phyloP scores from a whole-genome alignment of 2,888 invertebrate genomes.

The Noctua fimbriata region DNA sequence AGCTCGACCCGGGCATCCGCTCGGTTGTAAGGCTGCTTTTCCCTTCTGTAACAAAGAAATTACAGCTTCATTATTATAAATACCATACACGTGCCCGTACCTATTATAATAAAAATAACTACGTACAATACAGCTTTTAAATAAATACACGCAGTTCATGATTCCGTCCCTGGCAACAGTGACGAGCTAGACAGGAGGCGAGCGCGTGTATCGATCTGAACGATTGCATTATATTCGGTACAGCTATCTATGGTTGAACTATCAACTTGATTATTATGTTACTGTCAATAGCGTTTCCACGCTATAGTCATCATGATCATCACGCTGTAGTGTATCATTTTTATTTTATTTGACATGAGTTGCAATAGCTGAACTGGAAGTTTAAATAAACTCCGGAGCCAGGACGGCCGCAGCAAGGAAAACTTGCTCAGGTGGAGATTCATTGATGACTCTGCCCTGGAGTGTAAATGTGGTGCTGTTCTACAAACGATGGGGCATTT shows the following conservation, averaged over 20 bases:
- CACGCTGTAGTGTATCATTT: too few relatives aligned
- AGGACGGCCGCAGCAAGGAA: neutral
- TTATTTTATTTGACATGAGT: neutral
- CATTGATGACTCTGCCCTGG: neutral
- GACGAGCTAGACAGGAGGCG: constrained; percentile 7
- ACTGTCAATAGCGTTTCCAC: too few relatives aligned
- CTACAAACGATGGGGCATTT: neutral
- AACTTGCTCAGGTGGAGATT: neutral
- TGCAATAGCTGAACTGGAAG: neutral
- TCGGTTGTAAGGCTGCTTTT: neutral
- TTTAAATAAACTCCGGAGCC: neutral
- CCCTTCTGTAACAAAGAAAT: neutral
- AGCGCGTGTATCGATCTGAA: constrained; percentile 34
- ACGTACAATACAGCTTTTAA: neutral
- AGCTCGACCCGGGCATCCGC: too few relatives aligned
- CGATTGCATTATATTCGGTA: constrained; percentile 25
- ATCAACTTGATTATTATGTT: neutral
- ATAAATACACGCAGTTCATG: neutral
- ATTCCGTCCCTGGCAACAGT: constrained; percentile 10
- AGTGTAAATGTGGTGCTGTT: neutral
- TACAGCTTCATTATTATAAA: neutral
- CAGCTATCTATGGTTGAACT: neutral
- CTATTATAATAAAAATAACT: neutral
- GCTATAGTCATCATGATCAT: too few relatives aligned
- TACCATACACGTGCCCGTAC: neutral